Evolutionary conservation across 1,140 invertebrate species (phyloP).

Genomic region (Monomorium pharaonis): DNA sequence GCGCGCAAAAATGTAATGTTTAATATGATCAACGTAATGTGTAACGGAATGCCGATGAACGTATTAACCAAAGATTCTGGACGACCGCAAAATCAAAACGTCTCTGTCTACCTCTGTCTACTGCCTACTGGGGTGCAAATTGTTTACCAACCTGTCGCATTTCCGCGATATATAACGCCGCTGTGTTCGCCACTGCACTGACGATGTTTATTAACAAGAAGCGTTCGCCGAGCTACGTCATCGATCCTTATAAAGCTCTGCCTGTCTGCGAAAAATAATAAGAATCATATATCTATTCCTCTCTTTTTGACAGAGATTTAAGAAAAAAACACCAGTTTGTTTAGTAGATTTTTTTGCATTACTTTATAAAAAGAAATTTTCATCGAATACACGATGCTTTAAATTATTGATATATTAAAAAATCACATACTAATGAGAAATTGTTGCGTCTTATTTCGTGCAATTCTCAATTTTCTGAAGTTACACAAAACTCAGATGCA

Average conservation of each 20-base stretch:
- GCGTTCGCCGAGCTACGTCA: background rate
- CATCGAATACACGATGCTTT: background rate
- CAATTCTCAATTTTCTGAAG: background rate
- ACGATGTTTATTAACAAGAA: constrained; percentile 33
- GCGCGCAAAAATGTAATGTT: constrained; percentile 51
- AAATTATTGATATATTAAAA: background rate
- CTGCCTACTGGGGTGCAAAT: constrained; percentile 11
- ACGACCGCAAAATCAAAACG: constrained; percentile 6
- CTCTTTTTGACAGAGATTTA: background rate
- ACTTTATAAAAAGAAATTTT: background rate
- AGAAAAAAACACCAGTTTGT: background rate
- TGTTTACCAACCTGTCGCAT: constrained; percentile 9
- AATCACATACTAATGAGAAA: background rate
- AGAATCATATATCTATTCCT: background rate
- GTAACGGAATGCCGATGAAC: constrained; percentile 38
- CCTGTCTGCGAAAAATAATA: constrained; percentile 13
- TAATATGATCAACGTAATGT: constrained; percentile 33
- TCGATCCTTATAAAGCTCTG: constrained; percentile 10
- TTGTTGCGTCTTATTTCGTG: background rate
- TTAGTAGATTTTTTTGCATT: background rate
- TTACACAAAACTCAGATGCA: background rate
- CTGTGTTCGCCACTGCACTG: constrained; percentile 20
- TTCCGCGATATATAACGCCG: constrained; percentile 29
- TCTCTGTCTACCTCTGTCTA: constrained; percentile 34
- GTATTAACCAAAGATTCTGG: constrained; percentile 41